Base-by-base conservation (phyloP, 2,888 invertebrate species). In the Drosophila gaucha region DNA sequence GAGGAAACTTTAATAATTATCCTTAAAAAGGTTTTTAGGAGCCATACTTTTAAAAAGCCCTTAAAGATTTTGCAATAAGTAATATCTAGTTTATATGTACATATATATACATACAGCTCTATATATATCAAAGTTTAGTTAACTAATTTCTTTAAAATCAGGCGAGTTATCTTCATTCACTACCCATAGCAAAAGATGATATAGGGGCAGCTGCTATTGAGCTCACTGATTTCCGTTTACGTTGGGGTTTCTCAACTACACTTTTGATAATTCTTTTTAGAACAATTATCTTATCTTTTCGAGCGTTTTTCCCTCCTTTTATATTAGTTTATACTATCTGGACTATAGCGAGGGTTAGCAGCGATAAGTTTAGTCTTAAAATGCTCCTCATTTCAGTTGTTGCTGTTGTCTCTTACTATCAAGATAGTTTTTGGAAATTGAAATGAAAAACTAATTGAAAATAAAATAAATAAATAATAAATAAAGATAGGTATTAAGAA, bases 281-380 rank as follows among this genome's bases (percentile, higher is more conserved):
- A 8, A 3, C 1, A 9, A 28, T 65, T 59, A 70, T 71, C 70
- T 71, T 72, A 71, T 71, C 70, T 52, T 3, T 10, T 6, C 10
- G 38, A 18, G 31, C 30, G 35, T 16, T 28, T 31, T 26, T 49
- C 12, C 20, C 26, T 44, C 33, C 47, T 39, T 44, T 46, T 49
- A 56, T 59, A 50, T 50, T 58, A 24, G 30, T 58, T 20, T 46
- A 26, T 59, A 30, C 38, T 72, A 59, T 70, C 66, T 26, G 16
- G 16, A 18, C 26, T 26, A 50, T 44, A 38, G 33, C 18, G 18
- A 28, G 30, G 12, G 1, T 10, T 33, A 30, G 35, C 24, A 28
- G 35, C 33, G 72, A 69, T 58, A 70, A 71, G 38, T 38, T 49
- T 2, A 41, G n/a, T 39, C 39, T 26, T 24, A n/a, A 30, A 60